Percentiles rank a stretch among this genome's conserved stretches.
These are phyloP conservation scores for Agrypnus murinus DNA, from an alignment of 2,888 invertebrate species.

Conservation along the genomic window DNA sequence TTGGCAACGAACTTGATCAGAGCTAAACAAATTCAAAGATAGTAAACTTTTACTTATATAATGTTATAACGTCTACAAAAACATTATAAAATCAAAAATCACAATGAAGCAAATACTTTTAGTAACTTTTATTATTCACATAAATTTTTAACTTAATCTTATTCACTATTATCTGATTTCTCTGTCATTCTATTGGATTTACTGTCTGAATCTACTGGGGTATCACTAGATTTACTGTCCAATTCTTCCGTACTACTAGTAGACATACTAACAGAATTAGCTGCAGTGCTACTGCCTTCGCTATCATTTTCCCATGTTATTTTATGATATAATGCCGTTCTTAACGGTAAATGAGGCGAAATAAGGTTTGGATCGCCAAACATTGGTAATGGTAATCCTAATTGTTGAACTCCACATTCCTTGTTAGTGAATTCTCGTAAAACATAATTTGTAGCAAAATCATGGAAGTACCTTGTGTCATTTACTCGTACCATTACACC, in stretches of 20 bases:
- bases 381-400: slow-evolving; percentile 77
- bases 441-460: slow-evolving; percentile 84
- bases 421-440: slow-evolving; percentile 88
- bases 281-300: background rate
- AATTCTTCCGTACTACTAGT: background rate
- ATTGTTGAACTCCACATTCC: slow-evolving; percentile 82
- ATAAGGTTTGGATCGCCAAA: slow-evolving; percentile 82
- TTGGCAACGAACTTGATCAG: too few relatives aligned
- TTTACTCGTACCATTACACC: slow-evolving; percentile 90
- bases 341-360: slow-evolving; percentile 78
- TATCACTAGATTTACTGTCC: background rate
- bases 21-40: too few relatives aligned
- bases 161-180: too few relatives aligned
- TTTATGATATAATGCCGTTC: slow-evolving; percentile 70
- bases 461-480: slow-evolving; percentile 91
- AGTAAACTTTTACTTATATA: too few relatives aligned
- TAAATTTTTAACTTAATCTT: too few relatives aligned
- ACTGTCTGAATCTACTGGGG: too few relatives aligned
- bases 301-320: slow-evolving; percentile 54
- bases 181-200: too few relatives aligned
- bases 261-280: background rate
- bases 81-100: too few relatives aligned
- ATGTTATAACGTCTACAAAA: too few relatives aligned
- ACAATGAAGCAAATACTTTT: too few relatives aligned
- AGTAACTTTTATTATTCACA: too few relatives aligned